These are phyloP conservation scores for Biston stratarius DNA, from an alignment of 2,888 invertebrate species.

Conservation along the genomic window DNA sequence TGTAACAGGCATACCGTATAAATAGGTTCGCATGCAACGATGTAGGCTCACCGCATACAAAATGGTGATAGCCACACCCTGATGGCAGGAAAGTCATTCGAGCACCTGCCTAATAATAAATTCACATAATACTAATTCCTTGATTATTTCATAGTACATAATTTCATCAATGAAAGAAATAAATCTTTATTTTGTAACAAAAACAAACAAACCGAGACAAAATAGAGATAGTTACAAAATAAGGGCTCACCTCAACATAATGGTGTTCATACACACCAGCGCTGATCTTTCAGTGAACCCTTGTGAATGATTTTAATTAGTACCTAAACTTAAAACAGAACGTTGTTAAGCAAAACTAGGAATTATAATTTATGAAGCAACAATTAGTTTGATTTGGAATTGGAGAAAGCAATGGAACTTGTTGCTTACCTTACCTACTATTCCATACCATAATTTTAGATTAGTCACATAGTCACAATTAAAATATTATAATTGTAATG, in stretches of 20 bases:
- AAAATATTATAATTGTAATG: background rate
- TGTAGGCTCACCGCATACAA: constrained; percentile 73
- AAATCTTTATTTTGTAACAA: too few relatives aligned
- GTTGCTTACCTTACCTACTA: too few relatives aligned
- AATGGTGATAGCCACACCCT: constrained; percentile 81
- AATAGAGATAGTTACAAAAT: too few relatives aligned
- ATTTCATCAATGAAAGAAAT: background rate
- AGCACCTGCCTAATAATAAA: background rate
- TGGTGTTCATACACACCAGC: too few relatives aligned
- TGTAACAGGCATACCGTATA: constrained; percentile 25
- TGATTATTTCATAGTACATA: background rate
- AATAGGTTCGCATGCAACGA: constrained; percentile 69
- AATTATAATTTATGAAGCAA: background rate
- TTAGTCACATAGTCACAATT: too few relatives aligned
- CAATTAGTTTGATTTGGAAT: too few relatives aligned
- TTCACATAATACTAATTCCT: too few relatives aligned
- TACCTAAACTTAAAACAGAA: background rate
- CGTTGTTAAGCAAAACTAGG: background rate
- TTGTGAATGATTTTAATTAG: background rate
- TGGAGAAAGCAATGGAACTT: too few relatives aligned
- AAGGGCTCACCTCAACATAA: too few relatives aligned
- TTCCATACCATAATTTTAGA: too few relatives aligned
- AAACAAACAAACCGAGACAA: too few relatives aligned
- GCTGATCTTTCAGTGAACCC: too few relatives aligned
- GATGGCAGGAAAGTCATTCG: constrained; percentile 26